phyloP scores from a whole-genome alignment of 2,888 invertebrate species.

The Philhelius pedissequus region DNA sequence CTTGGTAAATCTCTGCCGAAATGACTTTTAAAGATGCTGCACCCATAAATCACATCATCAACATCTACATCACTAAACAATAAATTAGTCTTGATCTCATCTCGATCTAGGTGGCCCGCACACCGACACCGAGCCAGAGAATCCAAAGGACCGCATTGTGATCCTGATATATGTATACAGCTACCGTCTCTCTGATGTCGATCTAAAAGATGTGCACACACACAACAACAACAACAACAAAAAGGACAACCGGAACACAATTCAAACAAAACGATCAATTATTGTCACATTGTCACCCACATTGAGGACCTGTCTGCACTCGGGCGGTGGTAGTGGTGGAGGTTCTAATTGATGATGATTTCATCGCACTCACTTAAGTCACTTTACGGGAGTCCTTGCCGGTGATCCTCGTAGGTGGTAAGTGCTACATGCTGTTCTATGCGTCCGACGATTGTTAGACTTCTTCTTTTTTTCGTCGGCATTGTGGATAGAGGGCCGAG shows the following conservation, averaged over 20 bases:
- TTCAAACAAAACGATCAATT: slow-evolving; percentile 69
- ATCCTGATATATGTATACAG: no score
- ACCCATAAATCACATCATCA: slow-evolving; percentile 62
- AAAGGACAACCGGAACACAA: slow-evolving; percentile 67
- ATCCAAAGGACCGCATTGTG: slow-evolving; percentile 5
- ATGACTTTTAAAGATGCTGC: background rate
- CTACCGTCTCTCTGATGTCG: slow-evolving; percentile 35
- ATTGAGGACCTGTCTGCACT: slow-evolving; percentile 71
- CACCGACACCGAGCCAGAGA: background rate
- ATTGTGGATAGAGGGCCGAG: background rate
- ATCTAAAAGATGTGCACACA: slow-evolving; percentile 16
- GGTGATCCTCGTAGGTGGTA: slow-evolving; percentile 61
- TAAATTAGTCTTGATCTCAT: slow-evolving; percentile 61
- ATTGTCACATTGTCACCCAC: slow-evolving; percentile 71
- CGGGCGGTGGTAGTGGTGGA: slow-evolving; percentile 68
- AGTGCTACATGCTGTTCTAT: slow-evolving; percentile 64
- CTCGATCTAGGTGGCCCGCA: slow-evolving; percentile 62
- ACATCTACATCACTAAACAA: slow-evolving; percentile 41
- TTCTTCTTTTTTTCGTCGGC: background rate
- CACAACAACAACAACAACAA: background rate
- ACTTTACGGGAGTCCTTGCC: slow-evolving; percentile 28
- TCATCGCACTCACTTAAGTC: slow-evolving; percentile 68
- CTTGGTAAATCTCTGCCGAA: slow-evolving; percentile 25
- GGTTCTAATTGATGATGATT: slow-evolving; percentile 69
- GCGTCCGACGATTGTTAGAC: slow-evolving; percentile 57